Base-by-base conservation (phyloP, 1,140 invertebrate genomes). In the Ips typographus region DNA sequence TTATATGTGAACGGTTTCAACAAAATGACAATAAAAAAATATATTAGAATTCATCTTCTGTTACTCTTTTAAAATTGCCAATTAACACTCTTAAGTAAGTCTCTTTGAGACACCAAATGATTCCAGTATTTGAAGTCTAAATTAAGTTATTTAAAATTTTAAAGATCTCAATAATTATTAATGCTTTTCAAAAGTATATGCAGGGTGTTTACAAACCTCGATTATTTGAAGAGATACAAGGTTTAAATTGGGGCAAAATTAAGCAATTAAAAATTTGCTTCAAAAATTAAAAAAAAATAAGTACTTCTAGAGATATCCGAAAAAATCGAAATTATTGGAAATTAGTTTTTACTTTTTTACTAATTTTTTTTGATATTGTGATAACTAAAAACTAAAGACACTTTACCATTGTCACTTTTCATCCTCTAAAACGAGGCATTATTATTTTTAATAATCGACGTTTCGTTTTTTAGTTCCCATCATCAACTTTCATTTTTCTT, bases 401-500 rank as follows among this genome's bases (percentile, higher is more conserved):
- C 52, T 53, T 53, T 6, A 4, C 36, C 36, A 53, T 37, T 5
- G 52, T 8, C 52, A 53, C 36, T 53, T n/a, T 53, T 1, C 5
- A 1, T 53, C 36, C 36, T 53, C 36, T 53, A 53, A 1, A 8
- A 6, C 7, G 36, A 8, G 36, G 52, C 52, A 22, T 7, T 53
- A 53, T 53, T 7, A 53, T 4, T 8, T 53, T 53, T 53, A 1
- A 53, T 8, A 53, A 8, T 8, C 52, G 36, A 53, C 36, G 36
- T 53, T 53, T 53, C 52, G 36, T 4, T 8, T 8, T 53, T 53
- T 53, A 53, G 36, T 4, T 8, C 4, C 44, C 44, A 47, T 22
- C 22, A 36, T 53, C 52, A 53, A 53, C 43, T 53, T 53, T 8
- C 7, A 2, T 55, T 55, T 36, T 55, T 55, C 37, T 55, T 22